A percentile compares a stretch with the other conserved stretches of the same genome.
Evolutionary conservation across 2,888 invertebrate species (phyloP).

Genomic region (Campoplex capitator): DNA sequence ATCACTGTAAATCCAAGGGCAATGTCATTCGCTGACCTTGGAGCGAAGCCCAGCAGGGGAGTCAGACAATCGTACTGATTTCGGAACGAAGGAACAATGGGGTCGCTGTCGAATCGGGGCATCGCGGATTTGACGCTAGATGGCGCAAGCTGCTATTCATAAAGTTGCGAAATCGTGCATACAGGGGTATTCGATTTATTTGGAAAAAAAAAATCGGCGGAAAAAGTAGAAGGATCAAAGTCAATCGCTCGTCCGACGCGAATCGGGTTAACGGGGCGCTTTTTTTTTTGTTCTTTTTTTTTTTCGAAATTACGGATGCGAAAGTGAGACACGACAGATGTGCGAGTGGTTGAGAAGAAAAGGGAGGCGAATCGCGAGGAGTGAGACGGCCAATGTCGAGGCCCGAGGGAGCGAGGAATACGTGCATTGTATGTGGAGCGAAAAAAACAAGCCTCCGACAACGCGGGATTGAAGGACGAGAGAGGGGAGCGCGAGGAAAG

Average conservation of each 20-base stretch:
- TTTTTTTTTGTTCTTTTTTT: neutral
- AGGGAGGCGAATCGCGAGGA: neutral
- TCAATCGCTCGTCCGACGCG: neutral
- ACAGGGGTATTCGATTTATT: neutral
- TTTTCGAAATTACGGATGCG: neutral
- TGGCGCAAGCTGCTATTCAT: neutral
- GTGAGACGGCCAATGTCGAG: neutral
- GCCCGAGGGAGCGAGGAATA: neutral
- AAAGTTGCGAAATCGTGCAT: neutral
- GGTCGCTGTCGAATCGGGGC: neutral
- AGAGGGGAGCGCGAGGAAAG: neutral
- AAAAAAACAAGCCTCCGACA: conserved; percentile 4
- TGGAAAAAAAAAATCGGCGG: neutral
- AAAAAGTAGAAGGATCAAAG: neutral
- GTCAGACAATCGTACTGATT: neutral
- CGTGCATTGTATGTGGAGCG: neutral
- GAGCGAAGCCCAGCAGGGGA: neutral
- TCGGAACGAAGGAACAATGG: neutral
- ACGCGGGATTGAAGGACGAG: neutral
- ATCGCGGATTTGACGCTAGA: neutral
- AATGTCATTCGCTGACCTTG: neutral
- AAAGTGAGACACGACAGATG: neutral
- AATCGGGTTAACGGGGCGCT: neutral
- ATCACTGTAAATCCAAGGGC: neutral
- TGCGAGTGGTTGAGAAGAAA: neutral